These are phyloP conservation scores for Ladona fulva DNA, from an alignment of 1,140 invertebrate genomes.

Conservation along the genomic window DNA sequence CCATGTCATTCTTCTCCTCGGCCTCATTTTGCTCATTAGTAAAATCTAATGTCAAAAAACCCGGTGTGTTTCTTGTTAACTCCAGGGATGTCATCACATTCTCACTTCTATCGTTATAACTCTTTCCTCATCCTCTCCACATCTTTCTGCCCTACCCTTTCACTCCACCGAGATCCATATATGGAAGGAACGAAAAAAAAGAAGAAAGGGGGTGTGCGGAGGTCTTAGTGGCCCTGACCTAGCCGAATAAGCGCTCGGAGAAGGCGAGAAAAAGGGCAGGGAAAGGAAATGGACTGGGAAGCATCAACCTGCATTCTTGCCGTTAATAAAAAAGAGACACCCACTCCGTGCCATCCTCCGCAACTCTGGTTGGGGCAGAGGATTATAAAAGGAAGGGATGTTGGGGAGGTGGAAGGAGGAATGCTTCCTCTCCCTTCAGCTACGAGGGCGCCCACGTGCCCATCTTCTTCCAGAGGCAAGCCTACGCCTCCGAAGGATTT, in stretches of 20 bases:
- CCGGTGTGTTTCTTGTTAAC: too few species aligned
- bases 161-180: neutral
- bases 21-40: too few species aligned
- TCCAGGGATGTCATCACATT: too few species aligned
- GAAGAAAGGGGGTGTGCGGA: neutral
- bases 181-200: neutral
- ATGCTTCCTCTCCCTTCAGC: neutral
- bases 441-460: neutral
- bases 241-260: neutral
- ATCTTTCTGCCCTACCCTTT: neutral
- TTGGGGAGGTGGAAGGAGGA: neutral
- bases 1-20: too few species aligned
- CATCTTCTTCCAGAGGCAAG: neutral
- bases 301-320: neutral
- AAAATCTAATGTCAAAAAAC: too few species aligned
- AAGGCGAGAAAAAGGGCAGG: too few species aligned
- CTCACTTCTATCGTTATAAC: too few species aligned
- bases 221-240: neutral
- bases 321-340: too few species aligned
- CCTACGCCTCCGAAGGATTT: neutral
- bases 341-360: too few species aligned
- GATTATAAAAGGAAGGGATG: neutral
- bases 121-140: too few species aligned
- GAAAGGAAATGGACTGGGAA: neutral
- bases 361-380: too few species aligned